phyloP scores from a whole-genome alignment of 2,113 vertebrate genomes.

The Callorhinus ursinus region DNA sequence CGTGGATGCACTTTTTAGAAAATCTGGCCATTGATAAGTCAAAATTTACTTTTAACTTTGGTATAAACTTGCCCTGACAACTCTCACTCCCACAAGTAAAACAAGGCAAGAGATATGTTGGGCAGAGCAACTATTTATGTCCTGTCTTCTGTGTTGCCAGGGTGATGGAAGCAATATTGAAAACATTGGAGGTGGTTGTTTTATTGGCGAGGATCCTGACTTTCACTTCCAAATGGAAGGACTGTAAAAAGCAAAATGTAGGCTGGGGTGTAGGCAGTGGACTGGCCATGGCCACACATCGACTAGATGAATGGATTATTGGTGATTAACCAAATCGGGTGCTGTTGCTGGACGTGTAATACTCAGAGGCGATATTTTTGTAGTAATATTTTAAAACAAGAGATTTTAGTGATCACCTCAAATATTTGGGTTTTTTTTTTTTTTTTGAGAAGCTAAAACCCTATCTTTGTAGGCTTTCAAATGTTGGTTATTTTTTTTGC shows the following conservation, averaged over 20 bases:
- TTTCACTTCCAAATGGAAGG: conserved; percentile 67
- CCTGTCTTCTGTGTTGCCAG: conserved; percentile 79
- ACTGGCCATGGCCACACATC: conserved; percentile 24
- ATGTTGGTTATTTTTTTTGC: neutral
- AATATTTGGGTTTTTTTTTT: neutral
- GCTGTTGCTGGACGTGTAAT: neutral
- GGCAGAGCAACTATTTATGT: conserved; percentile 80
- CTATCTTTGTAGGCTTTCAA: neutral
- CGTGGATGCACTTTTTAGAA: neutral
- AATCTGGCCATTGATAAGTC: conserved; percentile 61
- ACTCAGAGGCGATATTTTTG: neutral
- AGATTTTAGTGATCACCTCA: neutral
- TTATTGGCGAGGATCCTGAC: conserved; percentile 67
- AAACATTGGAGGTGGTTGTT: conserved; percentile 80
- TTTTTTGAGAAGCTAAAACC: neutral
- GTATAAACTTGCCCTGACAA: conserved; percentile 70
- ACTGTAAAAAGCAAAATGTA: conserved; percentile 77
- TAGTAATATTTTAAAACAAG: conserved; percentile 32
- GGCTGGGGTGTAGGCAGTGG: conserved; percentile 70
- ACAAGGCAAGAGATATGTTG: conserved; percentile 70
- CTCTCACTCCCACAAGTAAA: conserved; percentile 46
- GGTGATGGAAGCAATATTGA: conserved; percentile 75
- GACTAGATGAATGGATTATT: conserved; percentile 74
- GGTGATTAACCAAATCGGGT: conserved; percentile 2
- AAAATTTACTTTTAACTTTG: conserved; percentile 74